Percentiles rank a stretch among this genome's conserved stretches.
Conservation (phyloP, 2,888 invertebrate species). For the Amphipoea lucens region DNA sequence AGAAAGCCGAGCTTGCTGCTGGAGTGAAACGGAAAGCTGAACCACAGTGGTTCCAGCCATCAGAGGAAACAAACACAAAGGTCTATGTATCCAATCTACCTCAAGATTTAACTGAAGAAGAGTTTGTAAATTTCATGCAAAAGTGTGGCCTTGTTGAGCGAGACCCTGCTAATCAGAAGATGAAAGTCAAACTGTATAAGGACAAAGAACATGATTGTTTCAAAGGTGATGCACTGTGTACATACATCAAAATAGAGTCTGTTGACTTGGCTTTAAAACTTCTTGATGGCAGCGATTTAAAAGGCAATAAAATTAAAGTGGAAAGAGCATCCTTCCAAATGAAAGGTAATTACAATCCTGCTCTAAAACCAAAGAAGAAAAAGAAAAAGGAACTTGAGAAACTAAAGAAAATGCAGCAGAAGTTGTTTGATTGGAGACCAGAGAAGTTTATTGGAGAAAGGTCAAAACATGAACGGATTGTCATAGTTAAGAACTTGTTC, state of each 20-base stretch:
- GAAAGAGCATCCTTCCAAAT: constrained; percentile 98
- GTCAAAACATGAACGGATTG: constrained; percentile 96
- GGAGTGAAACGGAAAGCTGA: constrained; percentile 90
- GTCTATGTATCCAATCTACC: constrained; percentile 99
- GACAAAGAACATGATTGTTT: constrained; percentile 94
- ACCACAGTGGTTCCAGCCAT: constrained; percentile 97
- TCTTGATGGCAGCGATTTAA: constrained; percentile 95
- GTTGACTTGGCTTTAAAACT: constrained; percentile 97
- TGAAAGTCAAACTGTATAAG: constrained; percentile 97
- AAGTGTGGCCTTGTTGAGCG: constrained; percentile 99
- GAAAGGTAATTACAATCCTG: constrained; percentile 98
- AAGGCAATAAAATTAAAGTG: constrained; percentile 95
- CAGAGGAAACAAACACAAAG: constrained; percentile 96
- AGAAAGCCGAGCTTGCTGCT: constrained; percentile 82
- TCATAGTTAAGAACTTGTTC: constrained; percentile 98
- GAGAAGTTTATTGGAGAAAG: constrained; percentile 97
- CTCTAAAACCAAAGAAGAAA: constrained; percentile 96
- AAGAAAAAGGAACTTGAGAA: constrained; percentile 97
- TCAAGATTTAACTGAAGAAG: constrained; percentile 95
- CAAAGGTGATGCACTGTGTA: constrained; percentile 99
- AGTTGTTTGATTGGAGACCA: constrained; percentile 99
- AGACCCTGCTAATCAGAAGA: constrained; percentile 94
- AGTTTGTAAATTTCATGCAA: constrained; percentile 97
- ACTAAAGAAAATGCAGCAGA: constrained; percentile 97
- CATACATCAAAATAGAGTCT: constrained; percentile 99